Evolutionary conservation across 2,113 vertebrate species (phyloP), one percentile per base, ranked within the genome.

Genomic region (Danio rerio): DNA sequence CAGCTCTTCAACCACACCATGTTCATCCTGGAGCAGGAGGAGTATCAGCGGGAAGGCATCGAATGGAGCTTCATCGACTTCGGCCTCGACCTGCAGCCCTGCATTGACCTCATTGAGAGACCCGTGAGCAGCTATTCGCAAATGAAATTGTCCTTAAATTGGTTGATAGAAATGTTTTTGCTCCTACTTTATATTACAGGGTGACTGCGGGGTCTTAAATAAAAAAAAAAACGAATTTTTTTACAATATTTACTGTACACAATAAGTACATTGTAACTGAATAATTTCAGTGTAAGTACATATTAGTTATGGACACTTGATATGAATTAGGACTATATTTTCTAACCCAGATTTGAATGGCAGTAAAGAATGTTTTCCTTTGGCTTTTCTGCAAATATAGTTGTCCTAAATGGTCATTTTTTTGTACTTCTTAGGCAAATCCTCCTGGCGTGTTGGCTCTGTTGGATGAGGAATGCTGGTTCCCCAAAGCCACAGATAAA

Each of bases 61-160:
- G 97, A 99, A 92, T 99, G 98, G 98, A 99, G 96, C 89, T 99
- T 99, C 92, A 99, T 99, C 45, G 98, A 99, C 88, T 99, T 99
- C 0, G 98, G 98, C 63, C 93, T 99, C 1, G 98, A 99, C 72
- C 94, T 99, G 86, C 98, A 99, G 91, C 98, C 98, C 7, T 99
- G 98, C 89, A 99, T 99, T 8, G 97, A 98, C 84, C 94, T 99
- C 61, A 99, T 99, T 0, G 97, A 98, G 92, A 95, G 96, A 81
- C 96, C 98, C 15, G 98, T 99, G 82, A 92, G 96, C 12, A 53
- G 10, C 10, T 61, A n/a, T 18, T 18, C 0, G 3, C 4, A 12
- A 6, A 40, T 63, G 61, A 47, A 50, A 61, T 53, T n/a, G 0
- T 6, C 16, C 73, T 1, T 66, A 3, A 31, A 15, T 6, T 10